A percentile compares a stretch with the other conserved stretches of the same genome.
phyloP scores from a whole-genome alignment of 2,113 vertebrate species.

The Tichodroma muraria region DNA sequence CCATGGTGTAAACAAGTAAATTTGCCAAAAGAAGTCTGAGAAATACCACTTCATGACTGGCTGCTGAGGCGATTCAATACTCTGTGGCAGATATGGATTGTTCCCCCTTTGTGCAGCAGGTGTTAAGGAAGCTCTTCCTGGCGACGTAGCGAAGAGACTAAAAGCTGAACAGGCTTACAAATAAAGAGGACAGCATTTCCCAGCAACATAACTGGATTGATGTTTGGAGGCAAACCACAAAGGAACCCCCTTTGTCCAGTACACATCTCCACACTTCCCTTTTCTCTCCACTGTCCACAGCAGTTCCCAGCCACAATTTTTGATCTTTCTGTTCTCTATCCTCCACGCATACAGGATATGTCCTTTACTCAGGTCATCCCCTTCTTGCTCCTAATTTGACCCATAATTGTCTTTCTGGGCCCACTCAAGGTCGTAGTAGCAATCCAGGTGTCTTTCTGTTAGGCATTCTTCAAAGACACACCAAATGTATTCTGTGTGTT shows the following conservation, averaged over 20 bases:
- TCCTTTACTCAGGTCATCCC: neutral
- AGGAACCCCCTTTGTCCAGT: neutral
- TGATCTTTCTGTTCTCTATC: neutral
- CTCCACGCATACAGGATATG: neutral
- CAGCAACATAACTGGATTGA: no score
- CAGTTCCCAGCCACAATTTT: neutral
- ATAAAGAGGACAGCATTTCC: neutral
- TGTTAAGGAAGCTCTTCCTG: neutral
- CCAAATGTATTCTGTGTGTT: accelerated
- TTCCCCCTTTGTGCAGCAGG: neutral
- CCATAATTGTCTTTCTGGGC: neutral
- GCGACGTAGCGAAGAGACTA: accelerated
- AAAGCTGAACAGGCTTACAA: neutral
- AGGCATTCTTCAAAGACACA: neutral
- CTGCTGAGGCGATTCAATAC: neutral
- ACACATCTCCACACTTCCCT: neutral
- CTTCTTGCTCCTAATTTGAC: neutral
- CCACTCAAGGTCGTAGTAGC: neutral
- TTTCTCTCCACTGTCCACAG: neutral
- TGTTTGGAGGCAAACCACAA: neutral
- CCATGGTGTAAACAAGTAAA: neutral
- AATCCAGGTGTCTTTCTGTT: neutral
- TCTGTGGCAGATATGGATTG: neutral
- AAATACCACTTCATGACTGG: neutral
- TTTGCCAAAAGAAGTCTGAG: neutral